A percentile compares a stretch with the other conserved stretches of the same genome.
These are phyloP conservation scores for Phyllostomus discolor DNA, from an alignment of 2,113 vertebrate genomes.

Conservation along the genomic window DNA sequence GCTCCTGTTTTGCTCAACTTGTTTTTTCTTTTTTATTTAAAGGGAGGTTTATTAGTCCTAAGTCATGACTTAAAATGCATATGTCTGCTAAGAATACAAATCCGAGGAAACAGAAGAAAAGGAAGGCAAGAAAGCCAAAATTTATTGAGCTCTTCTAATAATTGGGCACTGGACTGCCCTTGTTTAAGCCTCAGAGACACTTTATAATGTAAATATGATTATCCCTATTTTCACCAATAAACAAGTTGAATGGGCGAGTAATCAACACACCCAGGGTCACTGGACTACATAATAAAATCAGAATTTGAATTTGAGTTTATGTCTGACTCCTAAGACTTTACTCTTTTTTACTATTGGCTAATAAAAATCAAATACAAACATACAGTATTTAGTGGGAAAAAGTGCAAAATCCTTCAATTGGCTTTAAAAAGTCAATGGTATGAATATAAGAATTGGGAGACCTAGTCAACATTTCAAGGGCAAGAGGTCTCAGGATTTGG, in stretches of 20 bases:
- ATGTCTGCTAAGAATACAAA: not conserved
- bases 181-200: not conserved
- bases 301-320: not conserved
- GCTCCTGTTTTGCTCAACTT: not conserved
- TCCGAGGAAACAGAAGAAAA: not conserved
- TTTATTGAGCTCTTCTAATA: not conserved
- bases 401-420: not conserved
- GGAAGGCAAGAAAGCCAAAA: not conserved
- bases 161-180: not conserved
- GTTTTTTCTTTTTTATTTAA: not conserved
- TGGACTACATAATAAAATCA: not conserved
- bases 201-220: not conserved
- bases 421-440: not conserved
- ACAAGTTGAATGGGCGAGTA: not conserved
- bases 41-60: not conserved
- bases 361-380: not conserved
- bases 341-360: not conserved
- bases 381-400: not conserved
- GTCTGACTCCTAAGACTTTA: not conserved
- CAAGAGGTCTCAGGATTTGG: not conserved
- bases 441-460: not conserved
- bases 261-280: not conserved
- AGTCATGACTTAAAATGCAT: not conserved
- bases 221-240: not conserved
- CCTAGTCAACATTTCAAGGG: not conserved